Conservation (phyloP, 30 jellyfish, hydroid and myxozoan species). For the Cassiopea xamachana region DNA sequence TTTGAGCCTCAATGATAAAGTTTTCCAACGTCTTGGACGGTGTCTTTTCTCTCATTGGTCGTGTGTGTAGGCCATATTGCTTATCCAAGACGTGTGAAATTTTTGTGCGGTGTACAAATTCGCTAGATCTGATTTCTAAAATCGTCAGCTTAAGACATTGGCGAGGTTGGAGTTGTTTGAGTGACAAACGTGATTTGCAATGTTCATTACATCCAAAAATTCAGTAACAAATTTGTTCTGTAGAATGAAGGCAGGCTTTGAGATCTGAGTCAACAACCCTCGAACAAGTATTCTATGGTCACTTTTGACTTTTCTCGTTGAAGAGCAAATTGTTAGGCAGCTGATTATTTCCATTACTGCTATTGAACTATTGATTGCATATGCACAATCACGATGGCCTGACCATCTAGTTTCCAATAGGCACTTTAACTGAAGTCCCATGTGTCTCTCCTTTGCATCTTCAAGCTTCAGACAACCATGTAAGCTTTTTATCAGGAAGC, state of each 20-base stretch:
- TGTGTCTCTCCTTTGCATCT: neutral
- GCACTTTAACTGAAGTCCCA: neutral
- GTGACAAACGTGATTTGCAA: slow-evolving; percentile 25
- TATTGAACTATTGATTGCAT: neutral
- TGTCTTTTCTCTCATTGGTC: slow-evolving; percentile 26
- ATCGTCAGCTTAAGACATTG: slow-evolving; percentile 1
- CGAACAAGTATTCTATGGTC: slow-evolving; percentile 40
- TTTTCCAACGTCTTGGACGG: slow-evolving; percentile 11
- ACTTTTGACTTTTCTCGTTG: neutral
- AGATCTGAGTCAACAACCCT: neutral
- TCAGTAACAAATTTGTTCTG: neutral
- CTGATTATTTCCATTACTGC: slow-evolving; percentile 6
- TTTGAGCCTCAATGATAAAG: slow-evolving; percentile 34
- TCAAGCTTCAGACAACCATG: neutral
- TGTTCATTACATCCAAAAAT: slow-evolving; percentile 15
- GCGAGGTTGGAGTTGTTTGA: slow-evolving; percentile 24
- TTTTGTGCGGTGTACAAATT: neutral
- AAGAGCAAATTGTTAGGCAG: slow-evolving; percentile 13
- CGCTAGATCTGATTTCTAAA: neutral
- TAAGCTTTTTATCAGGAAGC: neutral
- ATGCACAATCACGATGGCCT: neutral
- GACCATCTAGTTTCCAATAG: neutral
- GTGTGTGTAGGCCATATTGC: neutral
- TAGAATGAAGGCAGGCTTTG: slow-evolving; percentile 30
- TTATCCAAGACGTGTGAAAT: neutral